phyloP scores from a whole-genome alignment of 2,113 vertebrate genomes.

The Cervus canadensis region DNA sequence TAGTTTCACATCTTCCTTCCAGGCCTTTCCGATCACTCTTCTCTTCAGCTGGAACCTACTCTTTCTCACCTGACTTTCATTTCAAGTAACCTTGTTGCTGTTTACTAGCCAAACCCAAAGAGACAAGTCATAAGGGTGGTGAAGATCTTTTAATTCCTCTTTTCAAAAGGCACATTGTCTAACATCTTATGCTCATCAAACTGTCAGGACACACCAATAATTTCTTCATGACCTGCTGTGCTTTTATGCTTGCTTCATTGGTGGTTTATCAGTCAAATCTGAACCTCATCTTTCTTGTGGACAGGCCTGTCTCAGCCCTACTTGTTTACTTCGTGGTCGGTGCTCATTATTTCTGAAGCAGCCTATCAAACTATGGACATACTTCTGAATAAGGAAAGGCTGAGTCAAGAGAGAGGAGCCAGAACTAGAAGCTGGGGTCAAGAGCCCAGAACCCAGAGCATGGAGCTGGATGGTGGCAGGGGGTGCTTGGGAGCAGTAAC shows the following conservation, averaged over 20 bases:
- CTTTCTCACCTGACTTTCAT: background rate
- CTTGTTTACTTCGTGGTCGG: background rate
- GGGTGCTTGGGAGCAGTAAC: background rate
- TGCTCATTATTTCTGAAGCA: background rate
- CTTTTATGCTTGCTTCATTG: background rate
- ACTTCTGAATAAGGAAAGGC: background rate
- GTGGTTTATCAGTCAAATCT: background rate
- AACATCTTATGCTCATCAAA: background rate
- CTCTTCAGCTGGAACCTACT: background rate
- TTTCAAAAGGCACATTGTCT: background rate
- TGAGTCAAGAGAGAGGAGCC: background rate
- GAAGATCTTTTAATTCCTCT: background rate
- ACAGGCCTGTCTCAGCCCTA: background rate
- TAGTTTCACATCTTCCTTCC: background rate
- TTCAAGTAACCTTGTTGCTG: background rate
- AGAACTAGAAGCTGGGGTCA: background rate
- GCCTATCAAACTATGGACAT: background rate
- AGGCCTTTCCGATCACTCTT: background rate
- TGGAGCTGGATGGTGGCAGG: background rate
- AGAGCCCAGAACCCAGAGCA: fast-evolving
- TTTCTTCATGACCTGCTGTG: background rate
- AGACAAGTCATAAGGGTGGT: background rate
- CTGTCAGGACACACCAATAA: background rate
- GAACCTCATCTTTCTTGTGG: background rate
- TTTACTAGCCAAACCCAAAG: background rate